phyloP scores from a whole-genome alignment of 2,113 vertebrate genomes.

The Dolichotis patagonum region DNA sequence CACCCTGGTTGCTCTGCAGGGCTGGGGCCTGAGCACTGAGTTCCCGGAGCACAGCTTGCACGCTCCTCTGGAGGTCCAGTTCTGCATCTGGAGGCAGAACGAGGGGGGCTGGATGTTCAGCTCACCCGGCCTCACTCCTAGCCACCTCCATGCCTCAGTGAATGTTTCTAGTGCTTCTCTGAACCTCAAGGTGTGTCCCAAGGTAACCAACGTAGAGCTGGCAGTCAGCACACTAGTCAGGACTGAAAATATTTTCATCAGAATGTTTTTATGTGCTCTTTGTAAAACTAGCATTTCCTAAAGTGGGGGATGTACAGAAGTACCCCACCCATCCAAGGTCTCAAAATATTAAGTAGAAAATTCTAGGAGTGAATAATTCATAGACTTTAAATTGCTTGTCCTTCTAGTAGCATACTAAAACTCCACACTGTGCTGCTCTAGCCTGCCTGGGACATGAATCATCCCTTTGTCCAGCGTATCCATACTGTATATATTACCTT shows the following conservation, averaged over 20 bases:
- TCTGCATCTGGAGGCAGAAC: constrained; percentile 84
- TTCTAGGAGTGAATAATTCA: background rate
- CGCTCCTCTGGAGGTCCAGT: constrained; percentile 91
- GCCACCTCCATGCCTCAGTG: background rate
- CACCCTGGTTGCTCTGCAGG: constrained; percentile 90
- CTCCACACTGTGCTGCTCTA: background rate
- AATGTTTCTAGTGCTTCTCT: background rate
- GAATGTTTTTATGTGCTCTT: background rate
- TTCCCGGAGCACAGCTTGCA: constrained; percentile 92
- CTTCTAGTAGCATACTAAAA: background rate
- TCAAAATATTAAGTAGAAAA: background rate
- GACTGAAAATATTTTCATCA: background rate
- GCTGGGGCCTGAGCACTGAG: constrained; percentile 84
- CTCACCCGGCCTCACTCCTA: no score
- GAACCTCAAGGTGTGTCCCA: background rate
- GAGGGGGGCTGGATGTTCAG: fast-evolving
- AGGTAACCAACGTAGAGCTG: background rate
- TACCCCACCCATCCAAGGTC: background rate
- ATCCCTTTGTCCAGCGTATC: background rate
- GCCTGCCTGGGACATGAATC: background rate
- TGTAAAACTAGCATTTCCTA: background rate
- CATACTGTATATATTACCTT: background rate
- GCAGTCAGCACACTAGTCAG: background rate
- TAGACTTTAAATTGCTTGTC: background rate
- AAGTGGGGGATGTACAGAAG: fast-evolving